A percentile compares a stretch with the other conserved stretches of the same genome.
Conservation (phyloP, 53 echinoderm and acorn worm genomes). For the Arbacia lixula region DNA sequence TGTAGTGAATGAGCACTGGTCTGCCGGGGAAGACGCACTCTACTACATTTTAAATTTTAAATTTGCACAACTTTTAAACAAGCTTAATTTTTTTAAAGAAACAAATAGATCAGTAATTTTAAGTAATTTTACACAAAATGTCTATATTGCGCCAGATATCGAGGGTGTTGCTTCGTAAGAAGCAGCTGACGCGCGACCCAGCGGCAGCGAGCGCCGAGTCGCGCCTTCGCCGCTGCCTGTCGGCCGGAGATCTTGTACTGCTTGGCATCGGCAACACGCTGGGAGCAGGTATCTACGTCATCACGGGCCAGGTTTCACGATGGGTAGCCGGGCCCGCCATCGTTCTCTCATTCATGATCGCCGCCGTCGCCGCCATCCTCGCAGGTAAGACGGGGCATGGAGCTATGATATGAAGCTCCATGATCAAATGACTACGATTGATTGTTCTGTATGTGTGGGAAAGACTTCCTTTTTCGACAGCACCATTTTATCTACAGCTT, state of each 20-base stretch:
- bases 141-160: constrained; percentile 5
- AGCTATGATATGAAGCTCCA: too few species aligned
- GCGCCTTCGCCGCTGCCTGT: constrained; percentile 57
- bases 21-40: too few species aligned
- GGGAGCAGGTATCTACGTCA: constrained; percentile 72
- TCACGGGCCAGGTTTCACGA: constrained; percentile 64
- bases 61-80: too few species aligned
- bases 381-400: constrained; percentile 43
- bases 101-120: too few species aligned
- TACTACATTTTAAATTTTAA: too few species aligned
- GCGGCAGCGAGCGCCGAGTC: constrained; percentile 22
- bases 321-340: constrained; percentile 66
- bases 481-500: too few species aligned
- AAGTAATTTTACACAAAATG: too few species aligned
- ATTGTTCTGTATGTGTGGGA: not conserved
- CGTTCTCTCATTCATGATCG: constrained; percentile 66
- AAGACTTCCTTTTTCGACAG: not conserved
- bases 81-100: too few species aligned
- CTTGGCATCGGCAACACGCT: constrained; percentile 73
- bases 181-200: constrained; percentile 50
- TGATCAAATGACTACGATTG: too few species aligned
- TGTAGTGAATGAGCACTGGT: too few species aligned
- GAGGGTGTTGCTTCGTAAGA: constrained; percentile 66
- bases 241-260: constrained; percentile 61
- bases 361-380: constrained; percentile 65